A percentile compares a stretch with the other conserved stretches of the same genome.
Evolutionary conservation across 1,140 invertebrate species (phyloP).

Genomic region (Euura lappo): DNA sequence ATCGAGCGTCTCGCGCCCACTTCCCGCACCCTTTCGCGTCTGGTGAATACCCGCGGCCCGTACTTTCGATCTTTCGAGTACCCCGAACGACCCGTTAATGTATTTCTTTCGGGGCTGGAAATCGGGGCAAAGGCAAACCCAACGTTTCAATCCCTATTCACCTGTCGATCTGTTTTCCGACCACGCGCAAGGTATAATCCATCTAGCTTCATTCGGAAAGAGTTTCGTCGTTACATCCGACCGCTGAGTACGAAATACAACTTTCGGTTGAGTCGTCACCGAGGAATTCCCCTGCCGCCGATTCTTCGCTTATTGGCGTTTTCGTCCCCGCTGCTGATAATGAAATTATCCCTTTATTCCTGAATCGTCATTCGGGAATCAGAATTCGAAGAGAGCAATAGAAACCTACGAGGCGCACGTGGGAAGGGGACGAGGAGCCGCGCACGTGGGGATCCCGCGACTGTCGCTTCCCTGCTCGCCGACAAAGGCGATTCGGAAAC

Average conservation of each 20-base stretch:
- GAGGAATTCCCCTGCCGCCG: too few species aligned
- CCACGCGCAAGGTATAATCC: conserved; percentile 5
- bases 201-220: conserved; percentile 35
- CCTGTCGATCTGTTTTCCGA: conserved; percentile 3
- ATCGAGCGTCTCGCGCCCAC: neutral
- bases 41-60: too few species aligned
- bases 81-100: conserved; percentile 47
- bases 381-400: neutral
- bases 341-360: neutral
- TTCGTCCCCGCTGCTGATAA: too few species aligned
- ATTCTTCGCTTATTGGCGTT: too few species aligned
- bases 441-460: conserved; percentile 12
- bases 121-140: conserved; percentile 36
- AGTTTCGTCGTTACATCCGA: neutral
- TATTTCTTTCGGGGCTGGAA: conserved; percentile 50
- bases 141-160: conserved; percentile 52
- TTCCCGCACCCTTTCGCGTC: neutral
- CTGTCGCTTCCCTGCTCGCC: conserved; percentile 1
- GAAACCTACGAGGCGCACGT: neutral
- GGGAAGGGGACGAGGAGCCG: neutral
- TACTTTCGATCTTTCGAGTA: neutral
- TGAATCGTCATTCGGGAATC: neutral
- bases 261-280: neutral
- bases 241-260: neutral
- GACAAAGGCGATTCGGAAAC: neutral